Evolutionary conservation across 1,140 invertebrate genomes (phyloP), one percentile per base, ranked within the genome.

Genomic region (Drusus annulatus): DNA sequence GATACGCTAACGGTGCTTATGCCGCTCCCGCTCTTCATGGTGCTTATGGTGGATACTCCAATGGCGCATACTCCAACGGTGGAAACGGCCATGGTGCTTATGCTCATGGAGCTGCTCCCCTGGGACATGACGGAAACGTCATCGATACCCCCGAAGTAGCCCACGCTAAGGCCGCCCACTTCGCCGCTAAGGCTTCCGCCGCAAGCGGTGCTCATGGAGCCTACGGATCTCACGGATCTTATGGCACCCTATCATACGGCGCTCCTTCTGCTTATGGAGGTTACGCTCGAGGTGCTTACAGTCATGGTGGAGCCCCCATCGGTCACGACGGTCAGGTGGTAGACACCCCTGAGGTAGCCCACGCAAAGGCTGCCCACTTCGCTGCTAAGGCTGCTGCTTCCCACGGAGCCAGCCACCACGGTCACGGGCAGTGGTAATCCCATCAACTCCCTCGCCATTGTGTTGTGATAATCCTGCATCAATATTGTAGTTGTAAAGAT

Each of bases 111-210:
- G 56, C 85, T 87, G 78, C 81, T 28, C 78, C 78, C 15, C 36
- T 80, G 3, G 80, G 76, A 52, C 80, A 79, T 50, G 80, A 81
- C 17, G 80, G 81, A 52, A 73, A 65, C 85, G 89, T 90, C 85
- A 86, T 90, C 80, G 89, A 90, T 85, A 90, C 89, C 23, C 88
- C 89, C 75, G 89, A 90, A 81, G 89, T 90, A 71, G 89, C 89
- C 17, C 88, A 89, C 78, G 89, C 89, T 17, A 87, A 88, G 56
- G 87, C 89, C 36, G 87, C 87, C 10, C 89, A 90, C 84, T 84
- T 88, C 31, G 80, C 86, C 58, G 81, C 78, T 23, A 58, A 78
- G 15, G 69, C 79, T 23, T 51, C 58, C 45, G 90, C 90, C 83
- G 0, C 69, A 71, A 36, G 56, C 56, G 80, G 76, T 23, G 0